Conservation (phyloP, 2,113 vertebrate species). For the Gallinago paraguaiae region DNA sequence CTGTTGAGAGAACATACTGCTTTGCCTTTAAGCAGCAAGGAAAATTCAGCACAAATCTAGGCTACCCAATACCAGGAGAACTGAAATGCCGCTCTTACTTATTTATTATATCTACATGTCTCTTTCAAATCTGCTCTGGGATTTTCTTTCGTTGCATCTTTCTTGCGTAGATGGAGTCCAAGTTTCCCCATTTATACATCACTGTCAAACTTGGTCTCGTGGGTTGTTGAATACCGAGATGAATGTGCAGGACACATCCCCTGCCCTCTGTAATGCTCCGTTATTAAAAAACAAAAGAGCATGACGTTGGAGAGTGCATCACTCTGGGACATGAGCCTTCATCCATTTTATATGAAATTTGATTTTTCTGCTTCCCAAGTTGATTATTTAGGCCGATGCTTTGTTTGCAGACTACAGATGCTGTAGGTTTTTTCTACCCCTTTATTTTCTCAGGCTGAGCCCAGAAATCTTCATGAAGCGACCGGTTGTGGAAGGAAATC, state of each 20-base stretch:
- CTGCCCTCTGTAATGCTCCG: neutral
- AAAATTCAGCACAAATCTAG: neutral
- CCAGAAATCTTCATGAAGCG: slow-evolving; percentile 98
- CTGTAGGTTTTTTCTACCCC: neutral
- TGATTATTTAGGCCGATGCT: neutral
- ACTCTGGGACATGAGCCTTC: neutral
- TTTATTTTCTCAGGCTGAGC: slow-evolving; percentile 83
- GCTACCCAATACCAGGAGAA: neutral
- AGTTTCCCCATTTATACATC: neutral
- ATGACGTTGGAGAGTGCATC: neutral
- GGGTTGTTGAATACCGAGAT: neutral
- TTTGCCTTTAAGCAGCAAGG: neutral
- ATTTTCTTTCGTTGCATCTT: neutral
- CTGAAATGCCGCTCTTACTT: neutral
- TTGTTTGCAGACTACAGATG: slow-evolving; percentile 11
- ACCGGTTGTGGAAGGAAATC: slow-evolving; percentile 94
- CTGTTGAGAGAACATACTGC: neutral
- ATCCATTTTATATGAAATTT: neutral
- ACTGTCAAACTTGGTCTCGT: neutral
- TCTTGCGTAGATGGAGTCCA: neutral
- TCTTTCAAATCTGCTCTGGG: neutral
- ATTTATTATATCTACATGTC: neutral
- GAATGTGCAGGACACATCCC: neutral
- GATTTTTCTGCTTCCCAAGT: neutral
- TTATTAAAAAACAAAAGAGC: slow-evolving; percentile 29